A percentile compares a stretch with the other conserved stretches of the same genome.
phyloP scores from a whole-genome alignment of 2,888 invertebrate genomes.

The Chaetoderma sp. region DNA sequence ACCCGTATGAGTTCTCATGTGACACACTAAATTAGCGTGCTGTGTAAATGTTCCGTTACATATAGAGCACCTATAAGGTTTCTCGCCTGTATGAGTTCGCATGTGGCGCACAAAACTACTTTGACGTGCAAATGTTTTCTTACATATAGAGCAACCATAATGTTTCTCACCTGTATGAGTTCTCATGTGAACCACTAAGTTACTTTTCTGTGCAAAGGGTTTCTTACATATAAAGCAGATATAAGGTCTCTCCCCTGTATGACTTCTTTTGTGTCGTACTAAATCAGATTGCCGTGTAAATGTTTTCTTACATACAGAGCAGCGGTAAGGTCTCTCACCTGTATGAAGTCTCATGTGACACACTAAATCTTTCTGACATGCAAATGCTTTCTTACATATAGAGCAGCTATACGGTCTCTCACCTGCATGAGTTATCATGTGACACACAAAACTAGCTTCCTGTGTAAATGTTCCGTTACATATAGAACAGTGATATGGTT shows the following conservation, averaged over 20 bases:
- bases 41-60: too few species aligned
- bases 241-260: slow-evolving; percentile 30
- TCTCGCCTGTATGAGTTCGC: too few species aligned
- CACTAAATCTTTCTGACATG: slow-evolving; percentile 36
- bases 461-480: slow-evolving; percentile 11
- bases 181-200: neutral
- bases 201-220: slow-evolving; percentile 9
- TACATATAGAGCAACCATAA: neutral
- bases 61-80: too few species aligned
- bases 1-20: too few species aligned
- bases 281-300: slow-evolving; percentile 35
- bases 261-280: slow-evolving; percentile 31
- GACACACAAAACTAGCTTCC: neutral
- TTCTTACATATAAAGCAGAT: slow-evolving; percentile 33
- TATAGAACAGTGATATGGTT: slow-evolving; percentile 37
- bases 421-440: slow-evolving; percentile 10
- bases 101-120: too few species aligned
- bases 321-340: slow-evolving; percentile 38
- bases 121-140: slow-evolving; percentile 3
- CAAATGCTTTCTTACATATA: slow-evolving; percentile 35
- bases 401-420: slow-evolving; percentile 27
- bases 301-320: slow-evolving; percentile 37
- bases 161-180: slow-evolving; percentile 5
- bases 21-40: too few species aligned
- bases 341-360: slow-evolving; percentile 37